A percentile compares a stretch with the other conserved stretches of the same genome.
These are phyloP conservation scores for Apomyelois bistriatella DNA, from an alignment of 2,888 invertebrate genomes.

Conservation along the genomic window DNA sequence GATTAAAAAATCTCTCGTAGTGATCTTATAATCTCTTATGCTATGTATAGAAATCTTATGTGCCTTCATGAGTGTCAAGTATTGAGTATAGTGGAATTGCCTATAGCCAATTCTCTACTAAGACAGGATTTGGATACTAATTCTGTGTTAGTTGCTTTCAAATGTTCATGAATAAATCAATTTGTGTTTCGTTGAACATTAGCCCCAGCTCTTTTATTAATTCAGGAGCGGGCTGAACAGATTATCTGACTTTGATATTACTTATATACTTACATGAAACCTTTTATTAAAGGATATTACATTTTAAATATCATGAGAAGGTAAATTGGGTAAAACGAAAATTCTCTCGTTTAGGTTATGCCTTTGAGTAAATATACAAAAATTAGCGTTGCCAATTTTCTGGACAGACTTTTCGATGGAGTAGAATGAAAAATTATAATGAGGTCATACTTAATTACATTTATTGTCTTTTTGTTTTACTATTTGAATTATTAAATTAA, in stretches of 20 bases:
- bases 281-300: neutral
- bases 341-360: neutral
- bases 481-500: no score
- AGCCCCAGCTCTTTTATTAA: conserved; percentile 30
- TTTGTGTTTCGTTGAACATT: conserved; percentile 30
- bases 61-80: no score
- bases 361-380: no score
- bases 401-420: no score
- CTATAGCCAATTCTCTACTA: neutral
- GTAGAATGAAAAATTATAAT: no score
- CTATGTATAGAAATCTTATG: no score
- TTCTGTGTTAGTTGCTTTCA: conserved; percentile 30
- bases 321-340: neutral
- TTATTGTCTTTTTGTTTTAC: no score
- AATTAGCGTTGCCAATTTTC: no score
- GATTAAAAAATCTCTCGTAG: no score
- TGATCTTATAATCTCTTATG: no score
- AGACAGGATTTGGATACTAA: neutral
- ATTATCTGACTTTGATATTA: conserved; percentile 28
- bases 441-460: no score
- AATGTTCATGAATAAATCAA: conserved; percentile 45
- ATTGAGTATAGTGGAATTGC: no score
- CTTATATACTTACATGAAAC: neutral
- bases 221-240: conserved; percentile 31
- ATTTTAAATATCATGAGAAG: neutral